phyloP scores from a whole-genome alignment of 2,888 invertebrate species.

The Drosophila fungiperda region DNA sequence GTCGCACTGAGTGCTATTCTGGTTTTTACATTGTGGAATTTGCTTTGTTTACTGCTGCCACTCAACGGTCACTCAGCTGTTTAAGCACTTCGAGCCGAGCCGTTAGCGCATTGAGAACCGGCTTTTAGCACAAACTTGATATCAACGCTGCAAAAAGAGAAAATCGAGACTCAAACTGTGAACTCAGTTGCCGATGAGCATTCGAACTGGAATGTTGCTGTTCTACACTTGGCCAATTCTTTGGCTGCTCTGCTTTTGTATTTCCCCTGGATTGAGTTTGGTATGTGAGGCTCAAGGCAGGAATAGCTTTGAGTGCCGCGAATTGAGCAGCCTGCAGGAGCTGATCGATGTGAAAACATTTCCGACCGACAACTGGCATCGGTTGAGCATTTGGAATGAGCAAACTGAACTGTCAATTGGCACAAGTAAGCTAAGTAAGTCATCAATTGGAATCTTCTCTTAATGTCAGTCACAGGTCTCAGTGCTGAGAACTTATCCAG shows the following conservation, averaged over 20 bases:
- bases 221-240: slow-evolving; percentile 23
- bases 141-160: slow-evolving; percentile 20
- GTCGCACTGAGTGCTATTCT: background rate
- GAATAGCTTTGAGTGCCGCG: slow-evolving; percentile 56
- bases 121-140: slow-evolving; percentile 52
- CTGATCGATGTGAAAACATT: slow-evolving; percentile 30
- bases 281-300: slow-evolving; percentile 40
- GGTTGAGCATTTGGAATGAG: slow-evolving; percentile 59
- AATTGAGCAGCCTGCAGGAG: slow-evolving; percentile 57
- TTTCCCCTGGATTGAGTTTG: slow-evolving; percentile 15
- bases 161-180: background rate
- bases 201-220: slow-evolving; percentile 56
- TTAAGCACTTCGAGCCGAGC: slow-evolving; percentile 27
- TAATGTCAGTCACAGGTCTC: slow-evolving; percentile 30
- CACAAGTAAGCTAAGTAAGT: slow-evolving; percentile 20
- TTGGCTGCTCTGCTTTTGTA: slow-evolving; percentile 32
- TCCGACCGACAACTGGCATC: slow-evolving; percentile 48
- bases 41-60: slow-evolving; percentile 24
- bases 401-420: slow-evolving; percentile 45
- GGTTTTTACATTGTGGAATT: slow-evolving; percentile 8
- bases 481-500: slow-evolving; percentile 26
- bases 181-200: slow-evolving; percentile 48
- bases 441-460: background rate
- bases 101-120: slow-evolving; percentile 40
- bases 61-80: slow-evolving; percentile 34